Base-by-base conservation (phyloP, 2,113 vertebrate species). In the Chaetops frenatus region DNA sequence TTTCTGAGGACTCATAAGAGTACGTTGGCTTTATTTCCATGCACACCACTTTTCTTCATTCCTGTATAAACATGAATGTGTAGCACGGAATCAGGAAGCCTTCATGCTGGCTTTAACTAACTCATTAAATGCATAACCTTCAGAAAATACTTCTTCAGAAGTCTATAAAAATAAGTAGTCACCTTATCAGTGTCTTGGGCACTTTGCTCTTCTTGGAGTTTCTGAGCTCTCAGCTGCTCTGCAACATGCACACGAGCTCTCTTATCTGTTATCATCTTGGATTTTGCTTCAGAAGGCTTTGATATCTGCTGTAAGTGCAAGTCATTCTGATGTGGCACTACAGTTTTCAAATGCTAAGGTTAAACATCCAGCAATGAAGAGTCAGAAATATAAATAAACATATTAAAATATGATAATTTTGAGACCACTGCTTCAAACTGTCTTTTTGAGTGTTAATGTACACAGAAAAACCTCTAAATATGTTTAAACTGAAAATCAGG, bases 281-380 rank as follows among this genome's bases (percentile, higher is more conserved):
- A 93, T 97, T 97, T 98, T 61, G 96, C 92, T 92, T 98, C 96
- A 94, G 98, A 98, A 65, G 71, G 96, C 67, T 98, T 96, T 51
- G 98, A 97, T 44, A 99, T 97, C 45, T 97, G 97, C 92, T 97
- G 98, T 78, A 99, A 97, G 65, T 97, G 98, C 58, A 98, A 60
- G 48, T 99, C 98, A 45, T 96, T 87, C 69, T 98, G 98, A 33
- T 92, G 97, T 86, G 97, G 98, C 7, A 97, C 96, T 93, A 98
- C 92, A 56, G 64, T 97, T 95, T 96, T 98, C 90, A 98, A 96
- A 60, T 73, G 97, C 98, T 99, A 90, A 56, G 95, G 82, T 91
- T 73, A 96, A 61, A 80, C 53, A 84, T 88, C 28, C 70, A 90
- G 57, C 14, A 95, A 90, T 65, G 15, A 78, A 35, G 70, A 69